Evolutionary conservation across 2,113 vertebrate genomes (phyloP).

Genomic region (Ictidomys tridecemlineatus): DNA sequence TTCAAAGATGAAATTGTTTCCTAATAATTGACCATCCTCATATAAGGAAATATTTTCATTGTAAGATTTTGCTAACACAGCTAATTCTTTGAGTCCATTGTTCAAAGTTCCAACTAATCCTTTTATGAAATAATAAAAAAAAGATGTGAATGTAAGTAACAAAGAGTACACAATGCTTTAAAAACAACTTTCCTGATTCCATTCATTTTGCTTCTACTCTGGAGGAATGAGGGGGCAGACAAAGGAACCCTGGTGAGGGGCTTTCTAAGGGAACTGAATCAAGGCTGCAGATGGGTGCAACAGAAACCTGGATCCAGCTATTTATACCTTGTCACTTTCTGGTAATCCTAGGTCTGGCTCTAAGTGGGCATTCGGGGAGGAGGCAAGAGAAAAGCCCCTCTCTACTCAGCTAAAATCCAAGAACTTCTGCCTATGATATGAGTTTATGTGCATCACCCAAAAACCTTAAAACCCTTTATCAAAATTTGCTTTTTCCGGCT

Average conservation of each 20-base stretch:
- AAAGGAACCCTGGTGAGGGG: too few species aligned
- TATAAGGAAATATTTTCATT: neutral
- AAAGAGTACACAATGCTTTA: neutral
- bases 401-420: neutral
- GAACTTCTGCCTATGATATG: accelerated
- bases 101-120: neutral
- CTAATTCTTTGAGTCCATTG: neutral
- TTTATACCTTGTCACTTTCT: neutral
- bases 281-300: accelerated
- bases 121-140: neutral
- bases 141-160: neutral
- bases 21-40: neutral
- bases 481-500: neutral
- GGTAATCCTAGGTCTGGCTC: neutral
- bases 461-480: neutral
- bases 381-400: neutral
- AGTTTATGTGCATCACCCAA: neutral
- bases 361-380: accelerated
- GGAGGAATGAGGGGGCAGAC: neutral
- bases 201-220: neutral
- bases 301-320: accelerated
- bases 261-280: too few species aligned
- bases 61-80: neutral
- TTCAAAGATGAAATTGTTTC: neutral
- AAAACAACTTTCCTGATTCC: neutral